These are phyloP conservation scores for Scaptomyza flava DNA, from an alignment of 2,888 invertebrate species.

Conservation along the genomic window DNA sequence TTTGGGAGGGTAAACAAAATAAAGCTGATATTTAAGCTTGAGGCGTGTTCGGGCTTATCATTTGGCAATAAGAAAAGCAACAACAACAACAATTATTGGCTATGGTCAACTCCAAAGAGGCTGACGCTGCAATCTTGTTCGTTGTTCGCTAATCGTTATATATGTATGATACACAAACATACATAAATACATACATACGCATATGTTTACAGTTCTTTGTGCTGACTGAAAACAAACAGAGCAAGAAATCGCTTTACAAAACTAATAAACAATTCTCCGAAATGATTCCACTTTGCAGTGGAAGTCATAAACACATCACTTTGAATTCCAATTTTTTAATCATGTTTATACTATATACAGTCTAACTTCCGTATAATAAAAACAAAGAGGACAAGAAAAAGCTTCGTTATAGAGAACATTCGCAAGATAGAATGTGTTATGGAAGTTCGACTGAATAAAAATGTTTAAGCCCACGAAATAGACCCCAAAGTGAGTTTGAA, in stretches of 20 bases:
- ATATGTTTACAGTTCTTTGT: conserved; percentile 9
- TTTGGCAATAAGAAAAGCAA: conserved; percentile 27
- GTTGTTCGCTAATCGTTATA: conserved; percentile 18
- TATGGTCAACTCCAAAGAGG: not conserved
- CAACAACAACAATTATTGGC: not conserved
- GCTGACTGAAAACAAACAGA: conserved; percentile 8
- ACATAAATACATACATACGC: too few species aligned
- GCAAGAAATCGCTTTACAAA: not conserved
- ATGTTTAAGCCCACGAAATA: too few species aligned
- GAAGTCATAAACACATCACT: not conserved
- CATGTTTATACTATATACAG: not conserved
- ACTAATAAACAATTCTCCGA: not conserved
- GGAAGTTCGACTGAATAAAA: too few species aligned
- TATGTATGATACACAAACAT: not conserved
- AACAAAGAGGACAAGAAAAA: too few species aligned
- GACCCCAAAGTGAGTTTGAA: not conserved
- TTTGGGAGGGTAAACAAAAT: conserved; percentile 6
- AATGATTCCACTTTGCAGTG: not conserved
- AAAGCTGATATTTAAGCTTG: conserved; percentile 42
- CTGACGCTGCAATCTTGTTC: conserved; percentile 2
- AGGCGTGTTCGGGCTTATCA: conserved; percentile 46
- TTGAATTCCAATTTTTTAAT: not conserved
- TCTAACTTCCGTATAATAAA: too few species aligned
- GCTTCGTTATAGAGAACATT: too few species aligned
- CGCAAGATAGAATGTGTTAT: too few species aligned